phyloP scores from a whole-genome alignment of 2,797 vertebrate species.

The Streptopelia turtur region DNA sequence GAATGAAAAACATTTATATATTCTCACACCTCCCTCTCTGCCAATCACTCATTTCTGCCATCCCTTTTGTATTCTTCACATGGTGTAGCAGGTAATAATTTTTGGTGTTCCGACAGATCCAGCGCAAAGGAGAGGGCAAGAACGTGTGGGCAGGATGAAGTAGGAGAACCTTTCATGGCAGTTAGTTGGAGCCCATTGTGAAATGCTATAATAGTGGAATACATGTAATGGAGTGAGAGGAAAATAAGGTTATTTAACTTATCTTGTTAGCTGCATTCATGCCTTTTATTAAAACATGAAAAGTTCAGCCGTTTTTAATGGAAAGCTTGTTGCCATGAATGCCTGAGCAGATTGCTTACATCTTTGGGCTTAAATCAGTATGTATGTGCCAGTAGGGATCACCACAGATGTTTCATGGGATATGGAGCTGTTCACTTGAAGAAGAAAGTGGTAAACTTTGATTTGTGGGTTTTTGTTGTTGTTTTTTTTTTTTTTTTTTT shows the following conservation, averaged over 20 bases:
- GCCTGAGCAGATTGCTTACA: background rate
- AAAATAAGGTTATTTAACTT: background rate
- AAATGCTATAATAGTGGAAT: background rate
- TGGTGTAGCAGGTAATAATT: background rate
- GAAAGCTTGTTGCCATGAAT: background rate
- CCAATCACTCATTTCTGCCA: background rate
- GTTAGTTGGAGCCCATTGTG: background rate
- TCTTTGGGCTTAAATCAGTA: background rate
- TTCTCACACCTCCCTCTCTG: background rate
- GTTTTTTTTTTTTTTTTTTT: too few relatives aligned
- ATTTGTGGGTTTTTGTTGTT: too few relatives aligned
- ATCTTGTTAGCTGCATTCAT: background rate
- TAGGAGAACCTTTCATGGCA: background rate
- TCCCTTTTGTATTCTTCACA: background rate
- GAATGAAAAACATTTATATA: background rate
- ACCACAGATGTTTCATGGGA: background rate
- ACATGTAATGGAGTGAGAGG: background rate
- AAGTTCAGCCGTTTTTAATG: background rate
- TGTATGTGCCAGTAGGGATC: background rate
- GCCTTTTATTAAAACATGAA: background rate
- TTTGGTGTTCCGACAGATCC: background rate
- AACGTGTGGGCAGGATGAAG: background rate
- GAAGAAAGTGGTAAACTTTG: background rate
- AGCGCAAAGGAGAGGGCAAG: background rate
- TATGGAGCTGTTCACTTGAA: slow-evolving; percentile 9